A percentile compares a stretch with the other conserved stretches of the same genome.
Conservation (phyloP, 2,888 invertebrate genomes). For the Alitta virens region DNA sequence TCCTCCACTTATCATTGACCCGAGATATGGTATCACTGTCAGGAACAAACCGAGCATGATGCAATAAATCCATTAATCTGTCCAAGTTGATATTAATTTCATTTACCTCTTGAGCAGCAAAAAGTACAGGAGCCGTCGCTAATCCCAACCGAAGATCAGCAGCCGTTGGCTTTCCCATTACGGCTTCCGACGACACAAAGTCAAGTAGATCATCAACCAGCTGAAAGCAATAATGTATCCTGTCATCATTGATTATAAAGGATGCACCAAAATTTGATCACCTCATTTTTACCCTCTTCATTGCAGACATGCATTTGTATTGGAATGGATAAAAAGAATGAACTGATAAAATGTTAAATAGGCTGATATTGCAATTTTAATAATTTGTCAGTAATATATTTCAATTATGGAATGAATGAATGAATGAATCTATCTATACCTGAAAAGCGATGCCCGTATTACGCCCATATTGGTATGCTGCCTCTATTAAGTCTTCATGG, state of each 20-base stretch:
- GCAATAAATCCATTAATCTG: too few species aligned
- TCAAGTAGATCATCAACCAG: constrained; percentile 95
- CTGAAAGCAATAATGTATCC: constrained; percentile 35
- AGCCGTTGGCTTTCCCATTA: constrained; percentile 91
- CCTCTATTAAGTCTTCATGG: constrained; percentile 76
- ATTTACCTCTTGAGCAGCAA: constrained; percentile 69
- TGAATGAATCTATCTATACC: constrained; percentile 48
- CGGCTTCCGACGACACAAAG: constrained; percentile 86
- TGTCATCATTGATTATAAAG: too few species aligned
- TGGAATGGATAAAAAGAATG: too few species aligned
- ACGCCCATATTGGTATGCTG: constrained; percentile 92
- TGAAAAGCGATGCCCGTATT: constrained; percentile 96
- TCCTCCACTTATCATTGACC: too few species aligned
- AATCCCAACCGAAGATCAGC: constrained; percentile 92
- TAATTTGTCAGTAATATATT: neutral
- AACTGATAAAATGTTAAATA: too few species aligned
- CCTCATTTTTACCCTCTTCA: too few species aligned
- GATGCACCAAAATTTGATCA: too few species aligned
- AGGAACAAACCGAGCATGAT: too few species aligned
- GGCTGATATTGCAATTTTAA: neutral
- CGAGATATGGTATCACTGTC: too few species aligned
- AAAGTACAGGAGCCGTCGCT: constrained; percentile 96
- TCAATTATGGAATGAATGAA: too few species aligned
- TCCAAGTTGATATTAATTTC: too few species aligned
- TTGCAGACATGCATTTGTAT: too few species aligned